Conservation (phyloP, 2,888 invertebrate species). For the Ephialtes manifestator region DNA sequence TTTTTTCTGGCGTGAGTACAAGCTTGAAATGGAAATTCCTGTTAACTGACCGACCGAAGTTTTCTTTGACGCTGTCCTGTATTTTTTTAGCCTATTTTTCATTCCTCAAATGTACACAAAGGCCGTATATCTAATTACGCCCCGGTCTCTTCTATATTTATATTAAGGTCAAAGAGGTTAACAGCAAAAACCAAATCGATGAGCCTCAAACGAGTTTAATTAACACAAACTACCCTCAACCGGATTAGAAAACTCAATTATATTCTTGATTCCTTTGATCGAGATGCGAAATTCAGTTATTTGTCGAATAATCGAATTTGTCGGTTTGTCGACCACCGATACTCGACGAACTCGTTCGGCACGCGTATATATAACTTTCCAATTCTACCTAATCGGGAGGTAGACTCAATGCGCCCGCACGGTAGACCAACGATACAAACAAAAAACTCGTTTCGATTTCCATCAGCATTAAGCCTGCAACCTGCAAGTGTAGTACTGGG, state of each 20-base stretch:
- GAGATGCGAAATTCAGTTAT: conserved; percentile 1
- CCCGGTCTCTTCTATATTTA: neutral
- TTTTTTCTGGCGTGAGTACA: neutral
- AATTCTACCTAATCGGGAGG: conserved; percentile 58
- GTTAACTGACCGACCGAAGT: too few relatives aligned
- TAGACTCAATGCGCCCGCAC: conserved; percentile 31
- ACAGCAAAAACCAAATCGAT: neutral
- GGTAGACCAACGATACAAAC: conserved; percentile 3
- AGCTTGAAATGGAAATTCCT: too few relatives aligned
- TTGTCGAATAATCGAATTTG: conserved; percentile 35
- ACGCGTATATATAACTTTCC: conserved; percentile 49
- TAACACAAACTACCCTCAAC: neutral
- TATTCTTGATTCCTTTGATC: conserved; percentile 24
- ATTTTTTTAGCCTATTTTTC: neutral
- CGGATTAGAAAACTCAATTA: conserved; percentile 30
- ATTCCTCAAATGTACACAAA: neutral
- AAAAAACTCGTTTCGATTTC: conserved; percentile 55
- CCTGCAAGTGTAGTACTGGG: neutral
- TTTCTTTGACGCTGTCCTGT: neutral
- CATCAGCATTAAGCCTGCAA: conserved; percentile 43
- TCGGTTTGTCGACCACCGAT: conserved; percentile 16
- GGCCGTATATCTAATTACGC: neutral
- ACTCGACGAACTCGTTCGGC: neutral
- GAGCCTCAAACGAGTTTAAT: neutral
- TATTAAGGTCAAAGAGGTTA: neutral